phyloP scores from a whole-genome alignment of 2,888 invertebrate genomes.

The Leptopterna dolabrata region DNA sequence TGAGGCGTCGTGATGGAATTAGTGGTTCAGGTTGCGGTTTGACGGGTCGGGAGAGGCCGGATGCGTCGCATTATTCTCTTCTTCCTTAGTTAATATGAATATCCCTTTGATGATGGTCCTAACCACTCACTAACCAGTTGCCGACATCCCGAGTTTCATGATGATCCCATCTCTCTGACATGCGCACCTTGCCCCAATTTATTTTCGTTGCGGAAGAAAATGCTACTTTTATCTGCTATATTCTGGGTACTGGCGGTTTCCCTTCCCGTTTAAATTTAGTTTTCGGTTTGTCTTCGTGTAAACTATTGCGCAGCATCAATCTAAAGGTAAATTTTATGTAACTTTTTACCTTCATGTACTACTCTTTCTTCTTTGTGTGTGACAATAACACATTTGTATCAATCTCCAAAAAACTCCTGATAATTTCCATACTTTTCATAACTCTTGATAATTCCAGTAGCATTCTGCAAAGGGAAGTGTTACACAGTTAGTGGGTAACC shows the following conservation, averaged over 20 bases:
- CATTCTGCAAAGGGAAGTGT: too few relatives aligned
- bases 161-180: background rate
- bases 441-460: too few relatives aligned
- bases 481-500: background rate
- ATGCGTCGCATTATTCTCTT: slow-evolving; percentile 31
- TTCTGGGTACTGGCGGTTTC: background rate
- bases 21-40: slow-evolving; percentile 41
- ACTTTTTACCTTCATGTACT: too few relatives aligned
- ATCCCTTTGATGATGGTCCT: slow-evolving; percentile 13
- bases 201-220: slow-evolving; percentile 35
- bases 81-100: slow-evolving; percentile 2
- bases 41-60: slow-evolving; percentile 4
- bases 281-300: background rate
- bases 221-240: slow-evolving; percentile 31
- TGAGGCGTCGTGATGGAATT: background rate
- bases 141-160: background rate
- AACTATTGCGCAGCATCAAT: background rate
- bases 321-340: background rate
- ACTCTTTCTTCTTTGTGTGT: too few relatives aligned
- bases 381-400: too few relatives aligned
- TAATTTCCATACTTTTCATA: too few relatives aligned
- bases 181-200: slow-evolving; percentile 28
- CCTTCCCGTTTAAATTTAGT: background rate
- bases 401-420: too few relatives aligned
- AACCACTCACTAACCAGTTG: background rate